Evolutionary conservation across 2,888 invertebrate genomes (phyloP).

Genomic region (Lypha dubia): DNA sequence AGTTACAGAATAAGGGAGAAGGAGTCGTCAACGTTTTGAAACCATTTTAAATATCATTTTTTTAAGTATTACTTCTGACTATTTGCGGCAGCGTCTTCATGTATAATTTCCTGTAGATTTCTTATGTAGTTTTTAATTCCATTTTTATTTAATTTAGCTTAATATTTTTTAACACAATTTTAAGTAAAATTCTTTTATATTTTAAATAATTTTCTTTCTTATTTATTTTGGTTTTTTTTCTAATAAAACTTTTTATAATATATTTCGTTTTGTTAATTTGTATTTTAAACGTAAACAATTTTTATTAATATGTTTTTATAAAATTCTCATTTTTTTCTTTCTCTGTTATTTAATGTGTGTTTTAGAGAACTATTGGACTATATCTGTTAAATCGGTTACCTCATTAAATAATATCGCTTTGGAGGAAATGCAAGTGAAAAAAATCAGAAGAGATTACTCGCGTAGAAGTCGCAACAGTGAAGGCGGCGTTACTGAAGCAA

Average conservation of each 20-base stretch:
- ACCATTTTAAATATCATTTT: too few species aligned
- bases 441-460: slow-evolving; percentile 15
- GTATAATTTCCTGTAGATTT: not conserved
- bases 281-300: slow-evolving; percentile 38
- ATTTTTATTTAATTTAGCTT: not conserved
- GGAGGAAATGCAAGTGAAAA: slow-evolving; percentile 72
- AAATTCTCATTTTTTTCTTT: slow-evolving; percentile 64
- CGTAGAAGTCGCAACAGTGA: not conserved
- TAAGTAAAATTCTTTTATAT: slow-evolving; percentile 8
- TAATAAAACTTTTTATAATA: slow-evolving; percentile 9
- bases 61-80: too few species aligned
- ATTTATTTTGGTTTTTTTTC: slow-evolving; percentile 57
- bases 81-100: not conserved
- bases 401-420: slow-evolving; percentile 80
- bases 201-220: slow-evolving; percentile 44
- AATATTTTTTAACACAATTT: not conserved
- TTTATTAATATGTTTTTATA: slow-evolving; percentile 72
- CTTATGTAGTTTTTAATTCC: not conserved
- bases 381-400: slow-evolving; percentile 82
- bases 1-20: not conserved
- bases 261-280: slow-evolving; percentile 8
- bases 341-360: not conserved
- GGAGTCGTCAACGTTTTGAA: too few species aligned
- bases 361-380: slow-evolving; percentile 80
- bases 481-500: not conserved